A percentile compares a stretch with the other conserved stretches of the same genome.
Evolutionary conservation across 2,797 vertebrate species (phyloP).

Genomic region (Chlorospingus flavigularis): DNA sequence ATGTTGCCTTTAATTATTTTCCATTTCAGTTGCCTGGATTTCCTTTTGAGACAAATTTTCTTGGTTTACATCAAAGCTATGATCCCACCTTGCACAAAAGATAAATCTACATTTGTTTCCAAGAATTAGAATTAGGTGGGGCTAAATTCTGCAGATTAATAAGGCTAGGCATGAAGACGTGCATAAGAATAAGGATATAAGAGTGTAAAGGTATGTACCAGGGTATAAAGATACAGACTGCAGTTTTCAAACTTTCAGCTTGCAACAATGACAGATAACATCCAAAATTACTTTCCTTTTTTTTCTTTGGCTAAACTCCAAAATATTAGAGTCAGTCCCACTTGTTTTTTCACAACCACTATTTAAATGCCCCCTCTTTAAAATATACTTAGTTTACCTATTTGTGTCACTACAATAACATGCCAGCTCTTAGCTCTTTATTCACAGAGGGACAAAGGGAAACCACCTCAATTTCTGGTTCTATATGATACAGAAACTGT

Average conservation of each 20-base stretch:
- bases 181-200: not conserved
- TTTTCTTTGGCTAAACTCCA: not conserved
- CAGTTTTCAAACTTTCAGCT: not conserved
- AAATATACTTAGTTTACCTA: not conserved
- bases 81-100: not conserved
- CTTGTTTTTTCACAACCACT: not conserved
- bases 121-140: not conserved
- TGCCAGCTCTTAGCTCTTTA: not conserved
- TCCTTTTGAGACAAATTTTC: not conserved
- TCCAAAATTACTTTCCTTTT: not conserved
- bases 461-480: not conserved
- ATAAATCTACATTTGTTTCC: not conserved
- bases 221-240: not conserved
- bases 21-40: not conserved
- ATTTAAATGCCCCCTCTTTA: not conserved
- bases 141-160: not conserved
- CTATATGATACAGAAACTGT: fast-evolving
- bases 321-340: not conserved
- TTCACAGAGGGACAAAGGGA: not conserved
- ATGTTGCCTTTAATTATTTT: not conserved
- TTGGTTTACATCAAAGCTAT: not conserved
- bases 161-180: not conserved
- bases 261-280: not conserved
- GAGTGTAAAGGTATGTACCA: not conserved
- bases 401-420: not conserved